These are phyloP conservation scores for Therioaphis trifolii DNA, from an alignment of 2,888 invertebrate genomes.

Conservation along the genomic window DNA sequence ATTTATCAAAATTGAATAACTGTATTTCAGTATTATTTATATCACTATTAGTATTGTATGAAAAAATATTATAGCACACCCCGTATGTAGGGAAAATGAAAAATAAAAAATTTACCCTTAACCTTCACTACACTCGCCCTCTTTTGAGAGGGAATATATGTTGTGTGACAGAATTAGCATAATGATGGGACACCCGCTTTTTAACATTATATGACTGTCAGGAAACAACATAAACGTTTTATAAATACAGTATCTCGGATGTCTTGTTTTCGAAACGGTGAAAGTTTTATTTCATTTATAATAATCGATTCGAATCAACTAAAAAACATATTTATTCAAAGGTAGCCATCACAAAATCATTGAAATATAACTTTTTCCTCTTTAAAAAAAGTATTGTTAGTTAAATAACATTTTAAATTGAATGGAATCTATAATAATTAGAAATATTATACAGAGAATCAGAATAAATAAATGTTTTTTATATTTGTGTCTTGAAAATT, in stretches of 20 bases:
- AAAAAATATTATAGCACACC: conserved; percentile 3
- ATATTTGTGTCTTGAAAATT: no score
- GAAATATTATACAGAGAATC: no score
- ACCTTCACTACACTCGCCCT: not conserved
- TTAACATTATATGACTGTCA: conserved; percentile 34
- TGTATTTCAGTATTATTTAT: not conserved
- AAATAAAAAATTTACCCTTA: conserved; percentile 44
- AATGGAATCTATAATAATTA: no score
- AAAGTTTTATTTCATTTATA: not conserved
- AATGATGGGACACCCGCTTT: conserved; percentile 35
- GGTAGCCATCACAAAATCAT: no score
- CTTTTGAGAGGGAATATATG: conserved; percentile 40
- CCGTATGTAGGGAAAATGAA: not conserved
- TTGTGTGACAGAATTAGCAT: conserved; percentile 34
- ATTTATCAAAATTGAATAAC: conserved; percentile 36
- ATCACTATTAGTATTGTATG: conserved; percentile 12
- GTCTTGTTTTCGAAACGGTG: not conserved
- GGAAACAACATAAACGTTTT: conserved; percentile 49
- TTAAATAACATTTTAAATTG: no score
- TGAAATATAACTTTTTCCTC: no score
- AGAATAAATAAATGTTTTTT: no score
- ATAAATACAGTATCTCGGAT: not conserved
- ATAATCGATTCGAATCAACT: no score
- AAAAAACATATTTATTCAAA: no score
- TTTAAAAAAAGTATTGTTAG: no score